Evolutionary conservation across 2,888 invertebrate genomes (phyloP).

Genomic region (Apantesis nais): DNA sequence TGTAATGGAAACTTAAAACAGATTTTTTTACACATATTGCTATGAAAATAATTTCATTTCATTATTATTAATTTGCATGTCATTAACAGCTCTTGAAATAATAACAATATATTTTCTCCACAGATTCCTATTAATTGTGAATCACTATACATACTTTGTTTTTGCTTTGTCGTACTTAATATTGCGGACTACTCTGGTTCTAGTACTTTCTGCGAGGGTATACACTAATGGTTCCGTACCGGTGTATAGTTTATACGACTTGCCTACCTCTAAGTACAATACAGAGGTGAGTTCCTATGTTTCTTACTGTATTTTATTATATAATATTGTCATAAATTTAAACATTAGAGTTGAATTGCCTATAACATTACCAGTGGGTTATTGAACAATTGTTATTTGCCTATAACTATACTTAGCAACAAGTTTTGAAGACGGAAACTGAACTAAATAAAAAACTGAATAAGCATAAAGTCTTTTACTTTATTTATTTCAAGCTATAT

Average conservation of each 20-base stretch:
- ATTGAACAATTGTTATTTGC: neutral
- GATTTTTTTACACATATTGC: too few species aligned
- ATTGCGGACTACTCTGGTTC: neutral
- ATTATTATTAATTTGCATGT: neutral
- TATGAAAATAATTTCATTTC: neutral
- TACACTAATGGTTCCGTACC: neutral
- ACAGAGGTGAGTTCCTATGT: neutral
- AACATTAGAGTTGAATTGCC: neutral
- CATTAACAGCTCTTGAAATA: too few species aligned
- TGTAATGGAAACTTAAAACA: too few species aligned
- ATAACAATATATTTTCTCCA: neutral
- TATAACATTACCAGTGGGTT: neutral
- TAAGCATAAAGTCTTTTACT: neutral
- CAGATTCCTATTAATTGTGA: neutral
- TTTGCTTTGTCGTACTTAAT: constrained; percentile 4
- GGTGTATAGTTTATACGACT: constrained; percentile 1
- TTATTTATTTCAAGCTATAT: neutral
- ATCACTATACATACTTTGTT: neutral
- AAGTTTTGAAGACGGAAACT: neutral
- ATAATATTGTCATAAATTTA: neutral
- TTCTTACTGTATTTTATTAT: neutral
- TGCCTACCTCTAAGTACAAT: neutral
- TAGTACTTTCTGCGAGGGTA: neutral
- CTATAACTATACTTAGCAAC: neutral
- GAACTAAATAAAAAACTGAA: neutral